Conservation (phyloP, 2,113 vertebrate genomes). For the Gallinago jamesoni region DNA sequence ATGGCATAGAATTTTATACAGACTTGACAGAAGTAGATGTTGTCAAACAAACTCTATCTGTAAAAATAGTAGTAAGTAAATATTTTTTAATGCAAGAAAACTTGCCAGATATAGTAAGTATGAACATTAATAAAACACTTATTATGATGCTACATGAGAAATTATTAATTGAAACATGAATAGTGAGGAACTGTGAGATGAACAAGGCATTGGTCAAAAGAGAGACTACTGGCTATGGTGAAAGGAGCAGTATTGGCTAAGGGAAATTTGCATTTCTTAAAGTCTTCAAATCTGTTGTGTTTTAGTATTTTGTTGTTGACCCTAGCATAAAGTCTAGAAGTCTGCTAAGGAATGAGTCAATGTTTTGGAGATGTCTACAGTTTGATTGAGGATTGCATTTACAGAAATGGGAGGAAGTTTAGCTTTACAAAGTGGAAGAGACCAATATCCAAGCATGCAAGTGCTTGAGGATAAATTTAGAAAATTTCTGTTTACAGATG, state of each 20-base stretch:
- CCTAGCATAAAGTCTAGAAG: neutral
- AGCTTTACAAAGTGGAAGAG: neutral
- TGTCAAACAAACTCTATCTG: neutral
- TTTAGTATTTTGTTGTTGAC: neutral
- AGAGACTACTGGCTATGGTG: neutral
- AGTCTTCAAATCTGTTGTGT: neutral
- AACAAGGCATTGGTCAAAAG: neutral
- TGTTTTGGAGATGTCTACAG: neutral
- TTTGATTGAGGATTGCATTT: neutral
- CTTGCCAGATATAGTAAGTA: neutral
- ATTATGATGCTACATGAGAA: neutral
- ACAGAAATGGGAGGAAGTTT: neutral
- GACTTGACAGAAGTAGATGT: neutral
- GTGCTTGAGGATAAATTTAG: neutral
- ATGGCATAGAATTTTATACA: neutral
- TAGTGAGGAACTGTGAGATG: neutral
- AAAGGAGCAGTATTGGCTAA: neutral
- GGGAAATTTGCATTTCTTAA: neutral
- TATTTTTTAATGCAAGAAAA: neutral
- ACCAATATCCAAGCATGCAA: neutral
- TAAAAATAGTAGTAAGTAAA: neutral
- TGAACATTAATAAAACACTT: neutral
- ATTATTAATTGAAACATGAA: neutral
- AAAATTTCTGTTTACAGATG: neutral
- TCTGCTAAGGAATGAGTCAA: neutral